Conservation (phyloP, 1,140 invertebrate genomes). For the Bombus confusus region DNA sequence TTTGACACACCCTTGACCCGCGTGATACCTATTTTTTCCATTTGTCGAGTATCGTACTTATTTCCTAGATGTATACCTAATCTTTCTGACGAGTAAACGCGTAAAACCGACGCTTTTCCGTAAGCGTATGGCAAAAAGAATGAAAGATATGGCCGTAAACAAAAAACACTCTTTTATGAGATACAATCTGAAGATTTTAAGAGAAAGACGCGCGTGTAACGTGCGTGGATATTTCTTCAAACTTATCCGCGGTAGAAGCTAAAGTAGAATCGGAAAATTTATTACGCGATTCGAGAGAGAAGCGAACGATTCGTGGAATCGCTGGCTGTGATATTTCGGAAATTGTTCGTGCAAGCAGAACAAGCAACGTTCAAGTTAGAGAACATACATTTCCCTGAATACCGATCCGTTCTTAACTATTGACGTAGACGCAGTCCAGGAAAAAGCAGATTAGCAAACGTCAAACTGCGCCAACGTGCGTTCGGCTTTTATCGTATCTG, state of each 20-base stretch:
- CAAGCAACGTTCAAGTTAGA: too few relatives aligned
- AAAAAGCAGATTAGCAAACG: slow-evolving; percentile 22
- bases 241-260: not conserved
- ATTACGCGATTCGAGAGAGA: slow-evolving; percentile 3
- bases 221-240: not conserved
- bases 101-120: too few relatives aligned
- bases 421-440: slow-evolving; percentile 10
- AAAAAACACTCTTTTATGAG: not conserved
- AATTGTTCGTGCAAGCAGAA: not conserved
- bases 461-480: slow-evolving; percentile 40
- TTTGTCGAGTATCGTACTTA: not conserved
- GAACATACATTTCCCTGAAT: not conserved
- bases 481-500: slow-evolving; percentile 62
- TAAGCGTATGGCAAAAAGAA: not conserved
- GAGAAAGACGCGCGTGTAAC: not conserved
- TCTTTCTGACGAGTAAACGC: not conserved
- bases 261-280: slow-evolving; percentile 12
- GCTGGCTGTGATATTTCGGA: not conserved
- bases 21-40: not conserved
- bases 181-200: not conserved
- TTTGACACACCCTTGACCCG: slow-evolving; percentile 34
- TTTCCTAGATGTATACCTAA: not conserved
- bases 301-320: slow-evolving; percentile 10
- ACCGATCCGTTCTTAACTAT: not conserved
- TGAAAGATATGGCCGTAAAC: not conserved